Conservation (phyloP, 2,797 vertebrate species). For the Malurus splendens region DNA sequence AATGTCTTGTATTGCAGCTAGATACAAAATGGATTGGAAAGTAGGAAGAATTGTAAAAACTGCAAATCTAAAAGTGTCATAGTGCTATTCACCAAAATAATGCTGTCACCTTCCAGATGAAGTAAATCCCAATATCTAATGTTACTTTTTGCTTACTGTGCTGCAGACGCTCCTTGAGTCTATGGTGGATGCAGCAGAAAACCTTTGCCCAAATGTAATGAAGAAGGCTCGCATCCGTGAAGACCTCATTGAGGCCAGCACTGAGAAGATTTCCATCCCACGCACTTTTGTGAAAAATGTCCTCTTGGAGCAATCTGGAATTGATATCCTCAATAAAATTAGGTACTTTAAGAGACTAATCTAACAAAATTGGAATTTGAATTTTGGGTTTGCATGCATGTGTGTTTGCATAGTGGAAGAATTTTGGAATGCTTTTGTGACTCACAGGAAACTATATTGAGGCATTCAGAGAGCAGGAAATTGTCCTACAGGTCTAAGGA, state of each 20-base stretch:
- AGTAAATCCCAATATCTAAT: not conserved
- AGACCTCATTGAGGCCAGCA: constrained; percentile 87
- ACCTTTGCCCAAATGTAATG: constrained; percentile 91
- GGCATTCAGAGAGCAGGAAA: not conserved
- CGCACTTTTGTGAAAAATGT: constrained; percentile 92
- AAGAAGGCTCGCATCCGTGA: constrained; percentile 85
- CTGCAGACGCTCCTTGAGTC: constrained; percentile 85
- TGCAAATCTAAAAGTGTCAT: not conserved
- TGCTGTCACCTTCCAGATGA: not conserved
- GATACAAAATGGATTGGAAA: not conserved
- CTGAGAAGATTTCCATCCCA: constrained; percentile 88
- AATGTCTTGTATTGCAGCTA: not conserved
- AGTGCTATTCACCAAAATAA: not conserved
- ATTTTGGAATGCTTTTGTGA: not conserved
- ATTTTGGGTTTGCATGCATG: not conserved
- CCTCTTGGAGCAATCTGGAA: constrained; percentile 91
- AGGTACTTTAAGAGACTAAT: constrained; percentile 71
- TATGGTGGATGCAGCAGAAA: constrained; percentile 90
- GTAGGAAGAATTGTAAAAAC: not conserved
- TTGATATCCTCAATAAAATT: constrained; percentile 98
- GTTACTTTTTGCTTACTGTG: not conserved
- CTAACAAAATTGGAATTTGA: not conserved
- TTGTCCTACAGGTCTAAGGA: not conserved
- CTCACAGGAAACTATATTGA: not conserved
- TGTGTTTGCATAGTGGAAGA: not conserved